phyloP scores from a whole-genome alignment of 2,797 vertebrate species.

The Simalia tracyae region DNA sequence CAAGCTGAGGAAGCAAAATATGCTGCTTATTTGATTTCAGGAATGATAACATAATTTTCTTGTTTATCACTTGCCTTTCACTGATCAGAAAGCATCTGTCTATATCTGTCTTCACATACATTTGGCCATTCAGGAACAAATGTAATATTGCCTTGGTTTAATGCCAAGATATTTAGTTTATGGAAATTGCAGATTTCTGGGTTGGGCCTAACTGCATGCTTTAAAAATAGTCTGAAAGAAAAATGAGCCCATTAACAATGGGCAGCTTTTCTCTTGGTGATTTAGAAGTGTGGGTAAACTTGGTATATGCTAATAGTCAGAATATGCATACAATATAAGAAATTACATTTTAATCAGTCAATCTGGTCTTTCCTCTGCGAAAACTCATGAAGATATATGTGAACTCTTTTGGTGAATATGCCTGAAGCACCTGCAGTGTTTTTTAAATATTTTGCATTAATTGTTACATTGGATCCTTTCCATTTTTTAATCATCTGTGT shows the following conservation, averaged over 20 bases:
- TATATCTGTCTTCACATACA: too few relatives aligned
- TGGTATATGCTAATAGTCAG: not conserved
- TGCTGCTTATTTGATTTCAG: too few relatives aligned
- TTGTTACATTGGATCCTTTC: not conserved
- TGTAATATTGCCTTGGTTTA: not conserved
- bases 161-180: not conserved
- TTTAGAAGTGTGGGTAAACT: not conserved
- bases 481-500: not conserved
- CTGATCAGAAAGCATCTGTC: too few relatives aligned
- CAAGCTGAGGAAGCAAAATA: not conserved
- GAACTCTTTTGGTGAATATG: not conserved
- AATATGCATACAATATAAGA: not conserved
- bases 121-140: not conserved
- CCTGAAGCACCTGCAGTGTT: not conserved
- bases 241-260: not conserved
- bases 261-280: not conserved
- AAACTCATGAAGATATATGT: not conserved
- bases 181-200: not conserved
- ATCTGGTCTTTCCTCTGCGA: not conserved
- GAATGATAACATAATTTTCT: too few relatives aligned
- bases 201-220: not conserved
- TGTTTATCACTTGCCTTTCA: too few relatives aligned
- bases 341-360: not conserved
- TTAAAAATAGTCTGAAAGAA: not conserved
- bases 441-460: not conserved